These are phyloP conservation scores for Phrynosoma platyrhinos DNA, from an alignment of 2,113 vertebrate species.

Conservation along the genomic window DNA sequence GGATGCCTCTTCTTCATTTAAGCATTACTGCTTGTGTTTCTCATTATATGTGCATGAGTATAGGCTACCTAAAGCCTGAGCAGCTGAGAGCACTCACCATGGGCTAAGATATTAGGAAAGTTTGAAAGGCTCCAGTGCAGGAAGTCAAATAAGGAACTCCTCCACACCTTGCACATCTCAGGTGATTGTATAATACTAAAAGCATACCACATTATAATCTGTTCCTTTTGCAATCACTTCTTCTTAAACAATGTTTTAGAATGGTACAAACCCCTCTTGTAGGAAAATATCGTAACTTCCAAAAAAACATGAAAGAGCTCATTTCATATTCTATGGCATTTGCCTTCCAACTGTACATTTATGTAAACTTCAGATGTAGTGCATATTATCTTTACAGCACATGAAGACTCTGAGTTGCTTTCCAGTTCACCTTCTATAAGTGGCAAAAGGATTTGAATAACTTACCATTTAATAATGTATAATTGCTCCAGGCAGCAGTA, in stretches of 20 bases:
- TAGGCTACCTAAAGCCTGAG: too few species aligned
- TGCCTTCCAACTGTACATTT: neutral
- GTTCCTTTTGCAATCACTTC: neutral
- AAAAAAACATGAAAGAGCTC: conserved; percentile 3
- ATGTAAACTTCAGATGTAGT: neutral
- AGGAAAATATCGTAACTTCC: neutral
- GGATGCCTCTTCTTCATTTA: too few species aligned
- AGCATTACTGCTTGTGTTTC: neutral
- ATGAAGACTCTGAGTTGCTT: neutral
- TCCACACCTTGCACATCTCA: neutral
- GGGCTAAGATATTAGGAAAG: neutral
- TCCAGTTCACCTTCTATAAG: conserved; percentile 2
- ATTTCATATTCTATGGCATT: neutral
- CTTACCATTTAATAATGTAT: conserved; percentile 3
- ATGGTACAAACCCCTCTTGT: neutral
- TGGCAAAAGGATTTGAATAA: neutral
- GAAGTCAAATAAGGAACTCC: neutral
- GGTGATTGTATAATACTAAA: neutral
- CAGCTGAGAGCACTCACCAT: too few species aligned
- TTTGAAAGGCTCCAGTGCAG: neutral
- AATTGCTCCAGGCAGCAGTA: neutral
- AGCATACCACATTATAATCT: neutral
- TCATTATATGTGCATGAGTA: neutral
- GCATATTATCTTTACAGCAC: neutral
- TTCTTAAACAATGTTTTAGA: neutral